These are phyloP conservation scores for Talpa occidentalis DNA, from an alignment of 2,113 vertebrate genomes.

Conservation along the genomic window DNA sequence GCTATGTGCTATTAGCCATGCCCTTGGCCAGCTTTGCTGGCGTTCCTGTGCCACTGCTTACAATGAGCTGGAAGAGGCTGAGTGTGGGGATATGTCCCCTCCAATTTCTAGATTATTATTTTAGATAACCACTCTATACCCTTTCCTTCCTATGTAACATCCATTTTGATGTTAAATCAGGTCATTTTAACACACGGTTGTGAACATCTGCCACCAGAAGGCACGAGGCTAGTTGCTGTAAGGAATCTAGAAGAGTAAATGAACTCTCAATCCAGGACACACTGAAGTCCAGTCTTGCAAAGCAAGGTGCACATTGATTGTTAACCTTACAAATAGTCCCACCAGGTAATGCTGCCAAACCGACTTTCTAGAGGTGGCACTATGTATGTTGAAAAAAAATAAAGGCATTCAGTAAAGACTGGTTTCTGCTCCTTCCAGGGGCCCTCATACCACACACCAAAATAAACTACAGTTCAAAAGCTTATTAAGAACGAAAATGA, in stretches of 20 bases:
- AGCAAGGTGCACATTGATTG: background rate
- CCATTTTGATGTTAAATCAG: slow-evolving; percentile 4
- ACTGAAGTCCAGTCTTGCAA: background rate
- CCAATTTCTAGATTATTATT: background rate
- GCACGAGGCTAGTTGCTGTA: background rate
- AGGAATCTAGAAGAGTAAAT: background rate
- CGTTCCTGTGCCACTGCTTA: background rate
- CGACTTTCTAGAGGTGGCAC: background rate
- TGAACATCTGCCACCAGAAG: background rate
- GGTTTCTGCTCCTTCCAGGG: background rate
- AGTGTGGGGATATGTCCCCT: background rate
- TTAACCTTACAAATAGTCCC: background rate
- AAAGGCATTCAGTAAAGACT: background rate
- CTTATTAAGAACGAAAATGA: slow-evolving; percentile 7
- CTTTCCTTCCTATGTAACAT: background rate
- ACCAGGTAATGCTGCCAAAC: background rate
- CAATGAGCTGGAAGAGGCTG: background rate
- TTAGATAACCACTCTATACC: background rate
- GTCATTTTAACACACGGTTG: slow-evolving; percentile 3
- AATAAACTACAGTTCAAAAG: background rate
- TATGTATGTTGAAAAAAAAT: background rate
- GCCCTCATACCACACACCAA: background rate
- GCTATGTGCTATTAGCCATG: background rate
- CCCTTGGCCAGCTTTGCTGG: background rate
- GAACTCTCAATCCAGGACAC: background rate